Base-by-base conservation (phyloP, 2,113 vertebrate species). In the Hyperopisus bebe region DNA sequence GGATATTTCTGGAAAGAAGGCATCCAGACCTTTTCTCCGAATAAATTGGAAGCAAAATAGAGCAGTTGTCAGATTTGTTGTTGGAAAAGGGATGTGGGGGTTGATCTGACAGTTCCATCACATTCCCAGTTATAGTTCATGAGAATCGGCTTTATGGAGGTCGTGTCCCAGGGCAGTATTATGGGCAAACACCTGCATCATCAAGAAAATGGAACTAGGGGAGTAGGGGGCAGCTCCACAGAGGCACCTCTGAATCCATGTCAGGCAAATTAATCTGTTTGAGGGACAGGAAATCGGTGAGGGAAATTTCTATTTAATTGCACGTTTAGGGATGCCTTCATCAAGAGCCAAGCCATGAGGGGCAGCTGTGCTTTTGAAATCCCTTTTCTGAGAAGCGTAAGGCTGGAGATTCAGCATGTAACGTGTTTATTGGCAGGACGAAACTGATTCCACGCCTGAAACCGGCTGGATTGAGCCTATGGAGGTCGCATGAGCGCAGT, bases 81-180 rank as follows among this genome's bases (percentile, higher is more conserved):
- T 89, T 70, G 15, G 55, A 89, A 89, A 70, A 21, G 19, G 48
- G 39, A n/a, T 51, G 47, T 31, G 27, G 10, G 27, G 89, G 42
- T 46, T 62, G 88, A 91, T 90, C 86, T 91, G 91, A 90, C 90
- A 89, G 88, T 91, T 89, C 90, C 89, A 91, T 91, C 91, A 91
- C 77, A 88, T 50, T 70, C 47, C 66, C 55, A 48, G 91, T 89
- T 86, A 90, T 80, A 86, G 91, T 88, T 91, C 48, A 91, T 88
- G 88, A 90, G 90, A 89, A 90, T 84, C 55, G 35, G 88, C 86
- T 90, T 80, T 88, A 89, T 88, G 85, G 80, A 83, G 85, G 46
- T 86, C 87, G 44, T 90, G 87, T 91, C 90, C 58, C 53, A 42
- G n/a, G 58, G 77, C 88, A 74, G 86, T 88, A 91, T 88, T 86